Conservation (phyloP, 2,888 invertebrate species). For the Exocentrus adspersus region DNA sequence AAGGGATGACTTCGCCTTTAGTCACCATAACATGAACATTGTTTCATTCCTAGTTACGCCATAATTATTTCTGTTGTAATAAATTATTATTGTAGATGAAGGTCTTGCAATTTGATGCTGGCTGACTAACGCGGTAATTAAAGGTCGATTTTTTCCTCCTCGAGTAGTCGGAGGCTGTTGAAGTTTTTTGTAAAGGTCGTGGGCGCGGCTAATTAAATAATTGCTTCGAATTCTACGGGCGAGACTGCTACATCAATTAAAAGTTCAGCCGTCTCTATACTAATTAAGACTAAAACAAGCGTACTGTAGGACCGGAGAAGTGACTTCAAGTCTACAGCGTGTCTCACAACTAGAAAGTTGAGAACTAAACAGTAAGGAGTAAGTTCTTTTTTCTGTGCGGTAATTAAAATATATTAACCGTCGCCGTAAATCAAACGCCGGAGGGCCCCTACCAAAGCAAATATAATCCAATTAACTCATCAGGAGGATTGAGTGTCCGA, state of each 20-base stretch:
- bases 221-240: slow-evolving; percentile 3
- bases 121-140: slow-evolving; percentile 7
- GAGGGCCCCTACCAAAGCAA: slow-evolving; percentile 3
- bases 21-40: too few species aligned
- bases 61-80: background rate
- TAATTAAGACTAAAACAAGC: background rate
- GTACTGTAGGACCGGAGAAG: too few species aligned
- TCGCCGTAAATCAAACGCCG: background rate
- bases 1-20: slow-evolving; percentile 11
- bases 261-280: background rate
- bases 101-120: background rate
- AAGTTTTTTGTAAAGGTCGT: background rate
- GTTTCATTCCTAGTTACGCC: too few species aligned
- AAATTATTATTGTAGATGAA: background rate
- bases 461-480: slow-evolving; percentile 38
- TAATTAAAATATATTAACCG: background rate
- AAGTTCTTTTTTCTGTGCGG: background rate
- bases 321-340: too few species aligned
- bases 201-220: background rate
- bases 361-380: too few species aligned
- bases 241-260: slow-evolving; percentile 5
- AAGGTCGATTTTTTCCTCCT: slow-evolving; percentile 10
- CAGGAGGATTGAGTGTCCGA: slow-evolving; percentile 31
- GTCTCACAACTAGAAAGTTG: background rate
- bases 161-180: background rate